Conservation (phyloP, 1,140 invertebrate species). For the Pseudomyrmex cubaensis region DNA sequence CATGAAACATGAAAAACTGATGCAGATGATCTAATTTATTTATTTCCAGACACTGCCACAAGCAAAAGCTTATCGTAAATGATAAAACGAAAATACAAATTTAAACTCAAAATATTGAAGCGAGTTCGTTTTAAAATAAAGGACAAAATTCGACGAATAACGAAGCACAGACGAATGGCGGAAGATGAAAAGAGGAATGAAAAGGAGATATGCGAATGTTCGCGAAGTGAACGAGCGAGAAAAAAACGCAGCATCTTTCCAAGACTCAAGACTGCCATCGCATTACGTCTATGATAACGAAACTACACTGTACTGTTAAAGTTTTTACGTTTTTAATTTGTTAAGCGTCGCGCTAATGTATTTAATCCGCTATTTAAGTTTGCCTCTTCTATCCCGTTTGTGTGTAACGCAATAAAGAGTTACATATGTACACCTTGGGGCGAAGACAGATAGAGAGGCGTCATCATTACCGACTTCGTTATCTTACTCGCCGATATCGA, state of each 20-base stretch:
- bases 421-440: conserved; percentile 64
- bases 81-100: conserved; percentile 68
- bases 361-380: conserved; percentile 75
- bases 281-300: conserved; percentile 82
- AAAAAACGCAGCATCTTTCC: conserved; percentile 84
- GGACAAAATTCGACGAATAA: conserved; percentile 58
- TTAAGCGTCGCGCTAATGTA: conserved; percentile 80
- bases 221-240: conserved; percentile 80
- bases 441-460: conserved; percentile 27
- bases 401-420: conserved; percentile 74
- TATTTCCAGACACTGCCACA: conserved; percentile 83
- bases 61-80: conserved; percentile 81
- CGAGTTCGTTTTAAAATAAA: conserved; percentile 47
- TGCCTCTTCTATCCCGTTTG: conserved; percentile 72
- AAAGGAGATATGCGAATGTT: conserved; percentile 59
- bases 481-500: conserved; percentile 24
- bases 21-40: conserved; percentile 3
- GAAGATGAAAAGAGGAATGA: conserved; percentile 52
- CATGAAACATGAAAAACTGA: not conserved
- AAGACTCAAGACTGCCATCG: conserved; percentile 84
- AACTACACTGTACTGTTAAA: conserved; percentile 83
- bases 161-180: conserved; percentile 58
- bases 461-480: conserved; percentile 17
- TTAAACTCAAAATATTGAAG: conserved; percentile 68
- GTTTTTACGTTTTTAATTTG: conserved; percentile 84